Base-by-base conservation (phyloP, 2,797 vertebrate genomes). In the Artibeus lituratus region DNA sequence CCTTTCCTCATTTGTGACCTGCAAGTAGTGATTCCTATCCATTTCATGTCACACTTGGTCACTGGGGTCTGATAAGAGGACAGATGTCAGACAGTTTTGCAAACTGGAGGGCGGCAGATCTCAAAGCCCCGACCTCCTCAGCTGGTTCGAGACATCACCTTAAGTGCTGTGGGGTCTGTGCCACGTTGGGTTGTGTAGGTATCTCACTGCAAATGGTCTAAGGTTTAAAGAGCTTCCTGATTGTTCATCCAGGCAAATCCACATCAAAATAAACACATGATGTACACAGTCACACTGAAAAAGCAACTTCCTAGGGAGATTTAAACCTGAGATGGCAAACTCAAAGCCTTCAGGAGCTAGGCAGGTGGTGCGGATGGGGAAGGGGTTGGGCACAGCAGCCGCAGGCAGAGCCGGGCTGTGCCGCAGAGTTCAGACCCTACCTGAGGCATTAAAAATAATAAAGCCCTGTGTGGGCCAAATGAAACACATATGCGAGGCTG, bases 401-500 rank as follows among this genome's bases (percentile, higher is more conserved):
- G 37, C 19, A 59, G 24, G 44, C 7, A 37, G 72, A 65, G 4
- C 44, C 5, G 10, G 59, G 65, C 44, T 47, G 8, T 2, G 5
- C 77, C 22, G 55, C 32, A 26, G 65, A 35, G 35, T 51, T 94
- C 87, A 42, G 62, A 37, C 78, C 59, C 53, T 72, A 72, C 62
- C 42, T 90, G 70, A 47, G 37, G 53, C 88, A 65, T 59, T 81
- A 73, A 37, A 94, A 69, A 67, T 4, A 84, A 10, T n/a, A 55
- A 77, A 53, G 12, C 37, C n/a, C 51, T 16, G 7, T n/a, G 32
- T 53, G 29, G 42, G 89, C 80, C 95, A 95, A 95, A 84, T 55
- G 67, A 59, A 95, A 94, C 89, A 93, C 91, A 84, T 57, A 59
- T 65, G 94, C 72, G 55, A 76, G 70, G 81, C 91, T 96, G 94